Evolutionary conservation across 2,113 vertebrate species (phyloP), one percentile per base, ranked within the genome.

Genomic region (Microcebus ravelobensis): DNA sequence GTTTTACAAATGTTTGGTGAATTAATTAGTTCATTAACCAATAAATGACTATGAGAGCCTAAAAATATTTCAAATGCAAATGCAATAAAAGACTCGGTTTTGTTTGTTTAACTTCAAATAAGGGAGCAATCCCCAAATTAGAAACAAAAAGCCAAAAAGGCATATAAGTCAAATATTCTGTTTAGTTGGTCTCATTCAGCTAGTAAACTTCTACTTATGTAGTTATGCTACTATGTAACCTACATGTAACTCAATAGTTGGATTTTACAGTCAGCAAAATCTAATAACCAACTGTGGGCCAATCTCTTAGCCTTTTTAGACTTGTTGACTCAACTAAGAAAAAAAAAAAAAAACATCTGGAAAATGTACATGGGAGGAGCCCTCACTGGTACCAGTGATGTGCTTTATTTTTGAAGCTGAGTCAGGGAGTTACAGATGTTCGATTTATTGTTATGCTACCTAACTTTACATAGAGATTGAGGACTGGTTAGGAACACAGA

Each of bases 11-110:
- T 36, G 11, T 12, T n/a, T 89, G 15, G 36, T 70, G 42, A 70
- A 63, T 73, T 67, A 52, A 34, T 31, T 25, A 13, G 6, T 73
- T 91, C 13, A 59, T 67, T 70, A 36, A 79, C 57, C 70, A 77
- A 65, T 36, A 12, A 65, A 7, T 67, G 45, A 71, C 14, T 67
- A 45, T 27, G 8, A 85, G 48, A 81, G 0, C 18, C 57, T 59
- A 45, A 48, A 91, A 74, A 9, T 77, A 82, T 94, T 90, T 48
- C 74, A 85, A 63, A 61, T 74, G 39, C 15, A 90, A 96, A 57
- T 83, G 17, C 6, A 79, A 29, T 55, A 48, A 68, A 77, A 92
- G 29, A 42, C 23, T 74, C 17, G 36, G 34, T 8, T 87, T 55
- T 63, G 6, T 70, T 70, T 83, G 50, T 87, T 83, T 73, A 59